A percentile compares a stretch with the other conserved stretches of the same genome.
Evolutionary conservation across 2,797 vertebrate genomes (phyloP).

Genomic region (Acanthopagrus latus): DNA sequence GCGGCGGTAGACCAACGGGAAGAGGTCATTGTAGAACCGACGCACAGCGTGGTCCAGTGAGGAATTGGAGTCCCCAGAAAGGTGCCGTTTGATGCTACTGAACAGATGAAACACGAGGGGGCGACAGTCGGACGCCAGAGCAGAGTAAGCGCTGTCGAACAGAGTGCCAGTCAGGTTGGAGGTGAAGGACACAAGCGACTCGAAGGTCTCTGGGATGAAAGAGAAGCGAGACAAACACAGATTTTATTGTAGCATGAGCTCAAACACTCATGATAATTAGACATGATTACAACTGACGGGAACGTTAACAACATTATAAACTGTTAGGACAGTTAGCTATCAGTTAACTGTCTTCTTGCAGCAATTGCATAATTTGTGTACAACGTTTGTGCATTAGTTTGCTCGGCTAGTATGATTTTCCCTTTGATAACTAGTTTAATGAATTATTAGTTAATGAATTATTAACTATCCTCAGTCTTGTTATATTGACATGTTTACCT

Average conservation of each 20-base stretch:
- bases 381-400: no score
- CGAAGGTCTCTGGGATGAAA: constrained; percentile 86
- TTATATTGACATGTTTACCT: neutral
- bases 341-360: no score
- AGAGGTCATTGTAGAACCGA: constrained; percentile 90
- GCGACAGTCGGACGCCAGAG: constrained; percentile 86
- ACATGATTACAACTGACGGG: neutral
- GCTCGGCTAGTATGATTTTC: no score
- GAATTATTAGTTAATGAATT: no score
- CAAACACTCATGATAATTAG: neutral
- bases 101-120: constrained; percentile 88
- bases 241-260: neutral
- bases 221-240: neutral
- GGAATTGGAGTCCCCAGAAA: constrained; percentile 83
- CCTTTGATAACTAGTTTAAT: no score
- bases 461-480: no score
- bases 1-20: constrained; percentile 90
- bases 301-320: neutral
- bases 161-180: constrained; percentile 89
- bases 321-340: no score
- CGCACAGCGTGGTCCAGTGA: constrained; percentile 85
- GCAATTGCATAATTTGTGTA: no score
- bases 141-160: constrained; percentile 89
- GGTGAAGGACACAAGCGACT: constrained; percentile 89
- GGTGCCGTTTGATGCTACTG: constrained; percentile 86